Base-by-base conservation (phyloP, 2,888 invertebrate species). In the Sturmia bella region DNA sequence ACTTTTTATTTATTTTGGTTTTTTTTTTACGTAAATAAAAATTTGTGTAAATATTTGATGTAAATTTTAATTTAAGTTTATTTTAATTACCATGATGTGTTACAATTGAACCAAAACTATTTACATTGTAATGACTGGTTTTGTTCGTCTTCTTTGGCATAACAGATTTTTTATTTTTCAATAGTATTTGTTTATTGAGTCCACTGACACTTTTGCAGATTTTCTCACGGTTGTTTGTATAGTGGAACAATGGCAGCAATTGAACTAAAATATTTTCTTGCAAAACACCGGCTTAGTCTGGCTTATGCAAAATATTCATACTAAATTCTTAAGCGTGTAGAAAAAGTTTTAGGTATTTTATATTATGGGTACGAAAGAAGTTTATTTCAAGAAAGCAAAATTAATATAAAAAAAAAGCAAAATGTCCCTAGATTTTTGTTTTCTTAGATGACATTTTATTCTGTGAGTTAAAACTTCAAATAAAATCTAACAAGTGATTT, bases 41-140 rank as follows among this genome's bases (percentile, higher is more conserved):
- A 77, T 77, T 73, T 57, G 57, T 78, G 73, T 82, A 82, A 82
- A 82, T 82, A 82, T 82, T 82, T 78, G 69, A 82, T 73, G 57
- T 52, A 50, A 73, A 45, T 73, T 82, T 66, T 82, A 78, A 82
- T 82, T 82, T 78, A 74, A 77, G 78, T 78, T 82, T 74, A 81
- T 78, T 78, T 82, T 78, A 78, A 78, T 78, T 78, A 64, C 73
- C 73, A 66, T 48, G 64, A 72, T 66, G 32, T 66, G 19, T 24
- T 9, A 32, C 50, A 68, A 37, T 19, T 6, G 17, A 52, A 32
- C 45, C 56, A 12, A 52, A 56, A 61, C 61, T 72, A 81, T 78
- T 78, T 74, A 54, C 69, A 63, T 52, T 32, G 15, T 57, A 74
- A 68, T 69, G 41, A 13, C 39, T 66, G 79, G 61, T 70, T 70